A percentile compares a stretch with the other conserved stretches of the same genome.
These are phyloP conservation scores for Eumaeus atala DNA, from an alignment of 1,140 invertebrate genomes.

Conservation along the genomic window DNA sequence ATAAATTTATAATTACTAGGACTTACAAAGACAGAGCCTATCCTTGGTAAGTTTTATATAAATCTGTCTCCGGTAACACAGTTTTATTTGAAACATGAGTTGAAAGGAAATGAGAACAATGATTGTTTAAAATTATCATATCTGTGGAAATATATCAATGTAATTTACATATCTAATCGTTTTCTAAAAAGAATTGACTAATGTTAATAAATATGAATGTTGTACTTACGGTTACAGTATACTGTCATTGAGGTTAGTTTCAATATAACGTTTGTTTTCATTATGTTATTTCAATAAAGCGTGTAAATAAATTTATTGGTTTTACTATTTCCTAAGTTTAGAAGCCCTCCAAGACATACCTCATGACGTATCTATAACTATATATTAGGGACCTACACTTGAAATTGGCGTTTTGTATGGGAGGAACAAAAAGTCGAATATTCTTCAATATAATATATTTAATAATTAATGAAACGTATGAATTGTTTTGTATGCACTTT, in stretches of 20 bases:
- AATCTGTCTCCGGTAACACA: constrained; percentile 2
- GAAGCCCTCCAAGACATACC: too few relatives aligned
- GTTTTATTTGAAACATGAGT: background rate
- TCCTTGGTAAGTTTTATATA: constrained; percentile 8
- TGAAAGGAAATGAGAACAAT: too few relatives aligned
- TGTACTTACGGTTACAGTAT: constrained; percentile 72
- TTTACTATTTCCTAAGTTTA: constrained; percentile 10
- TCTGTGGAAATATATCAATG: constrained; percentile 63
- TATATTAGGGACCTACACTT: too few relatives aligned
- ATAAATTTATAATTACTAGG: too few relatives aligned
- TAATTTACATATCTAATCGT: constrained; percentile 71
- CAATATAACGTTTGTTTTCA: constrained; percentile 69
- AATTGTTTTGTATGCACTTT: too few relatives aligned
- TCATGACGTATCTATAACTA: too few relatives aligned
- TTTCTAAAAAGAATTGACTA: constrained; percentile 68
- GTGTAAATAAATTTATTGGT: constrained; percentile 58
- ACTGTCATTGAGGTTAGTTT: constrained; percentile 68
- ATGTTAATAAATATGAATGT: constrained; percentile 70
- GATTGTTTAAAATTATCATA: constrained; percentile 36
- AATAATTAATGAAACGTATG: too few relatives aligned
- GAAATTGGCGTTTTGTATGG: too few relatives aligned
- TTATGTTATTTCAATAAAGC: constrained; percentile 74
- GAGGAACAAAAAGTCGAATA: too few relatives aligned
- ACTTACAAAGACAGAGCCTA: too few relatives aligned
- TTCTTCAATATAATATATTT: too few relatives aligned